Conservation (phyloP, 2,113 vertebrate genomes). For the Emydocephalus ijimae region DNA sequence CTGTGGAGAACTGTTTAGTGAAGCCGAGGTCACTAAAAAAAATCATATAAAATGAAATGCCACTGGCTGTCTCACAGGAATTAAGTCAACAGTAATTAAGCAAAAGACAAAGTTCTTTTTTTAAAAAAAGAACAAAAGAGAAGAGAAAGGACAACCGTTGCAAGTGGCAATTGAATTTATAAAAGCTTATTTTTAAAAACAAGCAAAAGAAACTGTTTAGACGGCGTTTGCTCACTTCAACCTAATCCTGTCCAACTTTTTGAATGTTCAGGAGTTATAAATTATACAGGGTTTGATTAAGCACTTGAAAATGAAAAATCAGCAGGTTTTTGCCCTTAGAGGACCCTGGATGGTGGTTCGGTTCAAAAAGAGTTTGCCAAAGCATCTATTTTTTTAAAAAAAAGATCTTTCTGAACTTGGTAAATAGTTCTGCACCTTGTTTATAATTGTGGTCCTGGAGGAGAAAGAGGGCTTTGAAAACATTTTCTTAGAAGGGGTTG, state of each 20-base stretch:
- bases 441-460: background rate
- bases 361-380: background rate
- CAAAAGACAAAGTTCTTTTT: background rate
- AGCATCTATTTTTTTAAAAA: background rate
- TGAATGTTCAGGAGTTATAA: background rate
- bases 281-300: constrained; percentile 16
- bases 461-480: background rate
- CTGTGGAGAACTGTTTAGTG: background rate
- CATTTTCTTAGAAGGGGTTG: background rate
- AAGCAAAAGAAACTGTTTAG: background rate
- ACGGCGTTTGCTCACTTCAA: background rate
- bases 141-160: background rate
- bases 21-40: background rate
- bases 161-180: background rate
- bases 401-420: background rate
- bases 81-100: background rate
- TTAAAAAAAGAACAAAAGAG: background rate
- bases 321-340: constrained; percentile 16
- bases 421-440: background rate
- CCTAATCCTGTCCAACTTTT: constrained; percentile 6
- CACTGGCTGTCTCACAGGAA: background rate
- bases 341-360: background rate
- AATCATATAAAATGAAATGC: background rate
- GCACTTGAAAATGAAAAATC: constrained; percentile 21
- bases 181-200: background rate